Conservation (phyloP, 2,113 vertebrate species). For the Lontra canadensis region DNA sequence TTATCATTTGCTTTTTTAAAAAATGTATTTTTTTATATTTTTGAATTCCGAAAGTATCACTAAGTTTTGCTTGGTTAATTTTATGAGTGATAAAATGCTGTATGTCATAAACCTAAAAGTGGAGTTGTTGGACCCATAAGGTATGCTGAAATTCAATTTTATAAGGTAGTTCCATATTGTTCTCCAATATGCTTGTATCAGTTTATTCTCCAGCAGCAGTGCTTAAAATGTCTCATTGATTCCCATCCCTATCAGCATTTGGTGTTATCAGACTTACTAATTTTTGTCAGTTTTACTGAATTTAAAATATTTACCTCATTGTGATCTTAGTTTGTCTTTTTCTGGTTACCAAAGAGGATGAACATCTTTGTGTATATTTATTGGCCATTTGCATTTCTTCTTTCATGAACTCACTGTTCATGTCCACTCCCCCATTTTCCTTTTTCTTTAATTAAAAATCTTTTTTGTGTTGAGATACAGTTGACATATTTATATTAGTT, state of each 20-base stretch:
- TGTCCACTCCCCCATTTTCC: not conserved
- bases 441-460: not conserved
- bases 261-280: not conserved
- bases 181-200: not conserved
- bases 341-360: not conserved
- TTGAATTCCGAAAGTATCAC: not conserved
- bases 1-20: not conserved
- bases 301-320: constrained; percentile 1
- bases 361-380: constrained; percentile 5
- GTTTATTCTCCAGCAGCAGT: not conserved
- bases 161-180: not conserved
- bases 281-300: not conserved
- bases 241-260: not conserved
- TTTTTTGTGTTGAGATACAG: not conserved
- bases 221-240: not conserved
- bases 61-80: constrained; percentile 26
- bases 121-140: not conserved
- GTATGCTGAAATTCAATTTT: not conserved
- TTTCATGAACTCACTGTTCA: not conserved
- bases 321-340: not conserved
- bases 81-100: not conserved
- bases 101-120: not conserved
- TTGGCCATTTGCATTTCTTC: not conserved
- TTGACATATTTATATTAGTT: not conserved
- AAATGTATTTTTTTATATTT: not conserved